These are phyloP conservation scores for Helicoverpa armigera DNA, from an alignment of 1,140 invertebrate species.

Conservation along the genomic window DNA sequence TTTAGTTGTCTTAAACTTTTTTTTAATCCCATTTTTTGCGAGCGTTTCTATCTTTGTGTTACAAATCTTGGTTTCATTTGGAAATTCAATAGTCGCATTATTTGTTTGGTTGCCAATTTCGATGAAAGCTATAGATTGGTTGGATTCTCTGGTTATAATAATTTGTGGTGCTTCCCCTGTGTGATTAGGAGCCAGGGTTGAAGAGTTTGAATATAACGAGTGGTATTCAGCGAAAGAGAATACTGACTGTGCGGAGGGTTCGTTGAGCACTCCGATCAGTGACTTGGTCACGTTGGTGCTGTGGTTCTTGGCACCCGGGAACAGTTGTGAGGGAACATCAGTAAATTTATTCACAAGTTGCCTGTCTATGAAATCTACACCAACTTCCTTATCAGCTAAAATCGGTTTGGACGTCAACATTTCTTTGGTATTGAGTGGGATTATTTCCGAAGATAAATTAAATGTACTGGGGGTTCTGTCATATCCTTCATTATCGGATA, in stretches of 20 bases:
- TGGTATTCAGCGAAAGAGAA: constrained; percentile 59
- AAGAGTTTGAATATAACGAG: constrained; percentile 44
- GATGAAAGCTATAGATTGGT: constrained; percentile 2
- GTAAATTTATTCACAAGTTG: constrained; percentile 62
- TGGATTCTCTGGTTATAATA: neutral
- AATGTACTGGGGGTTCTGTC: neutral
- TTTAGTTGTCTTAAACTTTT: constrained; percentile 24
- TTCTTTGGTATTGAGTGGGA: neutral
- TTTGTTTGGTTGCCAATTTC: constrained; percentile 11
- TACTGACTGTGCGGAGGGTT: constrained; percentile 63
- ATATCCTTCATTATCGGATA: constrained; percentile 53
- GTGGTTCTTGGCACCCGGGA: constrained; percentile 54
- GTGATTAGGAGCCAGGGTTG: constrained; percentile 44
- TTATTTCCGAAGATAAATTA: constrained; percentile 3
- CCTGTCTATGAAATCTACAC: constrained; percentile 55
- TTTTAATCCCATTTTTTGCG: constrained; percentile 27
- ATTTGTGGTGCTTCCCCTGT: constrained; percentile 49
- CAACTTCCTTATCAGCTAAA: constrained; percentile 71
- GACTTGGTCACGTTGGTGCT: constrained; percentile 62
- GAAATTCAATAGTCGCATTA: constrained; percentile 1
- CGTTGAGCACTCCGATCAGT: constrained; percentile 58
- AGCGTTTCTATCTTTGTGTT: constrained; percentile 26
- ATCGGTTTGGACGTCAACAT: constrained; percentile 18
- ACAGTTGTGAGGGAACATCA: constrained; percentile 66
- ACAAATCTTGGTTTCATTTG: constrained; percentile 4